phyloP scores from a whole-genome alignment of 2,888 invertebrate species.

The Synergus itoensis region DNA sequence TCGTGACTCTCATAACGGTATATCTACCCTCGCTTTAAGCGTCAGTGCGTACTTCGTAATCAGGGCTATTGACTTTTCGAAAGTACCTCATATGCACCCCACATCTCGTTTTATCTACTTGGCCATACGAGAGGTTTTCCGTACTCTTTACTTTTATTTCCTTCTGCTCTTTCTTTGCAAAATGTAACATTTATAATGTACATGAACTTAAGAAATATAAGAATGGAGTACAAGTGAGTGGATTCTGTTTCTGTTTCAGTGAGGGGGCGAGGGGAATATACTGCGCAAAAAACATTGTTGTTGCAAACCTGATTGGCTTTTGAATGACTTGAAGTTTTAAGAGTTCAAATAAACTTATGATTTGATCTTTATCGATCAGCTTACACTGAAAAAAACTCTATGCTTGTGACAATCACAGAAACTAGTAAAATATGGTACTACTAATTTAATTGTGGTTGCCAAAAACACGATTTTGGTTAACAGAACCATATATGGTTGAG shows the following conservation, averaged over 20 bases:
- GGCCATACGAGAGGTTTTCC: background rate
- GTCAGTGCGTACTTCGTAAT: constrained; percentile 56
- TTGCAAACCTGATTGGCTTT: too few relatives aligned
- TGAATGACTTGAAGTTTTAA: too few relatives aligned
- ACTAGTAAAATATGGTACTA: too few relatives aligned
- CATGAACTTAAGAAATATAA: too few relatives aligned
- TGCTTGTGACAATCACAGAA: too few relatives aligned
- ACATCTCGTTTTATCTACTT: background rate
- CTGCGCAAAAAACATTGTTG: too few relatives aligned
- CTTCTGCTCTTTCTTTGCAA: background rate
- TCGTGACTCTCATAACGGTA: constrained; percentile 52
- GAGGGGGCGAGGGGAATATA: too few relatives aligned
- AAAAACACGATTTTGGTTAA: too few relatives aligned
- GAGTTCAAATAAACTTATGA: background rate
- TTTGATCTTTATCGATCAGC: background rate
- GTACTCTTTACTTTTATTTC: background rate
- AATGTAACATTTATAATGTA: background rate
- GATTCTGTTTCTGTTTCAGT: too few relatives aligned
- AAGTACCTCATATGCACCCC: constrained; percentile 51
- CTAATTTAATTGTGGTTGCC: too few relatives aligned
- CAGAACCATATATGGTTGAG: too few relatives aligned
- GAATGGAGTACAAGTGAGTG: too few relatives aligned
- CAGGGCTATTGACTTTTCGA: constrained; percentile 61
- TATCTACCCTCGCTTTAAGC: constrained; percentile 51
- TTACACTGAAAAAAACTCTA: background rate